These are phyloP conservation scores for Tapera naevia DNA, from an alignment of 2,797 vertebrate genomes.

Conservation along the genomic window DNA sequence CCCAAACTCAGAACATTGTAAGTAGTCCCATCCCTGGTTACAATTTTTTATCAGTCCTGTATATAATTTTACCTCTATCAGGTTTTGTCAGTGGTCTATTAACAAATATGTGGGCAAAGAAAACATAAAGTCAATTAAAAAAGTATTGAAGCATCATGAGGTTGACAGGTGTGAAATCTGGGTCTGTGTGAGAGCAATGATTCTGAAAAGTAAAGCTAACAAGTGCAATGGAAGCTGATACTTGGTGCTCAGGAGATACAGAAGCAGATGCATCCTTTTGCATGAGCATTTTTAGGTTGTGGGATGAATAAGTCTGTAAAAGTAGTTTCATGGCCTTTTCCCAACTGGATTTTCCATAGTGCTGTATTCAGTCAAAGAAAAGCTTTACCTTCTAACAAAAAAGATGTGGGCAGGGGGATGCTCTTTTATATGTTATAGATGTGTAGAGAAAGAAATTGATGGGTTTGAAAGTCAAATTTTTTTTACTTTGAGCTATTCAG, in stretches of 20 bases:
- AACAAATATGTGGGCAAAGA: not conserved
- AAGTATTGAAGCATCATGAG: not conserved
- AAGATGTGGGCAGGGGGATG: not conserved
- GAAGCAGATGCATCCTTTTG: not conserved
- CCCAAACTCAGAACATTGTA: constrained; percentile 98
- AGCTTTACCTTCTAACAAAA: not conserved
- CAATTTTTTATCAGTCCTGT: not conserved
- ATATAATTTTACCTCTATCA: not conserved
- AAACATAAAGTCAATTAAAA: not conserved
- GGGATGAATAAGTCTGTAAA: not conserved
- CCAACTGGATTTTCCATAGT: not conserved
- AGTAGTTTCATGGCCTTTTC: not conserved
- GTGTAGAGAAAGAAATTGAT: constrained; percentile 19
- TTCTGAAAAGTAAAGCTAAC: not conserved
- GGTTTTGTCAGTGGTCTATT: not conserved
- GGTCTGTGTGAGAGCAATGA: not conserved
- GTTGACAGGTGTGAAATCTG: rapidly evolving
- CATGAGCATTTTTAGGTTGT: not conserved
- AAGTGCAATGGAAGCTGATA: not conserved
- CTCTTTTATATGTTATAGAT: constrained; percentile 10
- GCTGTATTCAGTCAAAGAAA: not conserved
- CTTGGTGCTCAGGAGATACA: not conserved
- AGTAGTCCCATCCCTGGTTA: constrained; percentile 73
- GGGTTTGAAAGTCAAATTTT: constrained; percentile 29
- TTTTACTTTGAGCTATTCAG: constrained; percentile 66